Conservation (phyloP, 2,113 vertebrate species). For the Oreocharis arfaki region DNA sequence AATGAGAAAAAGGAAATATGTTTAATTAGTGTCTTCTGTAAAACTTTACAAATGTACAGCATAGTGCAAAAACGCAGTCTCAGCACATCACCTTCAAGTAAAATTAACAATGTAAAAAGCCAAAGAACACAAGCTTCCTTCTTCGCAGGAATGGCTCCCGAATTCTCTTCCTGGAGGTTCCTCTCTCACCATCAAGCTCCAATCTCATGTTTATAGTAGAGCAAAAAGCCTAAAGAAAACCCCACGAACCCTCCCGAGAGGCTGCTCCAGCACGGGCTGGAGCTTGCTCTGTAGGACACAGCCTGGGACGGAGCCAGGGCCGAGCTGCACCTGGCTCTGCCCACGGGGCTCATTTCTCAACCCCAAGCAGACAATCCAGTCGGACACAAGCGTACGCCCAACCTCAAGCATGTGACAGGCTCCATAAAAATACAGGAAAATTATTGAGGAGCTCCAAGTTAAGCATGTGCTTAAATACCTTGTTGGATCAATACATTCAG, state of each 20-base stretch:
- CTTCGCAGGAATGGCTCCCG: not conserved
- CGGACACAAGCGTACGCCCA: not conserved
- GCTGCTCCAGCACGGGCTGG: not conserved
- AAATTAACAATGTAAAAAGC: slow-evolving; percentile 34
- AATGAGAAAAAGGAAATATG: slow-evolving; percentile 59
- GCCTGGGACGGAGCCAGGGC: not conserved
- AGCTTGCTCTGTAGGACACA: rapidly evolving
- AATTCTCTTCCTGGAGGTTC: not conserved
- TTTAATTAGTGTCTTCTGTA: slow-evolving; percentile 66
- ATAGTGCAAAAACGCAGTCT: slow-evolving; percentile 67
- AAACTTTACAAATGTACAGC: slow-evolving; percentile 75
- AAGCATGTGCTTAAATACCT: not conserved
- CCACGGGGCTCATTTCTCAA: not conserved
- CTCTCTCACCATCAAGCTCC: not conserved
- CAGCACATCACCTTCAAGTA: slow-evolving; percentile 57
- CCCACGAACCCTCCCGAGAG: not conserved
- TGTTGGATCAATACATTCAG: not conserved
- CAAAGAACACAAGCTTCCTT: not conserved
- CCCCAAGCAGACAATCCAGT: not conserved
- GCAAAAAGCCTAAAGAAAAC: slow-evolving; percentile 31
- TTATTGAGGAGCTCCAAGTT: not conserved
- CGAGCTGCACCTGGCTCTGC: not conserved
- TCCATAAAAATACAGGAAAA: not conserved
- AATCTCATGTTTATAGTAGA: not conserved
- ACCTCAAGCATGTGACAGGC: not conserved